phyloP scores from a whole-genome alignment of 2,113 vertebrate genomes.

The Oceanites oceanicus region DNA sequence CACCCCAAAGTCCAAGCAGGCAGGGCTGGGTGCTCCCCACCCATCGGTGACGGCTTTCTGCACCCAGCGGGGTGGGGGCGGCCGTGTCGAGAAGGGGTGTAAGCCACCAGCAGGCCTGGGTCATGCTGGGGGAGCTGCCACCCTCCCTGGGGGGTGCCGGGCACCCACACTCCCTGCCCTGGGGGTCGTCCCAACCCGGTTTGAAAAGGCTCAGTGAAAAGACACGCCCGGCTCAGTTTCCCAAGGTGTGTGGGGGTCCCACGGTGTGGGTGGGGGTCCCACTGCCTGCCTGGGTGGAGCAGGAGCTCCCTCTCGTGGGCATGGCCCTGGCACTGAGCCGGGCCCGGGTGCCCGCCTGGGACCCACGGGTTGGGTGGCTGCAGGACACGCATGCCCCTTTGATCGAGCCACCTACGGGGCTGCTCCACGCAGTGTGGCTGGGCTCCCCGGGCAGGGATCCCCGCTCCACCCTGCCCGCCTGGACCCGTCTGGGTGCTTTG shows the following conservation, averaged over 20 bases:
- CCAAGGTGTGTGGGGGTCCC: no score
- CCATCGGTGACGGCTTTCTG: background rate
- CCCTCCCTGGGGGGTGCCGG: background rate
- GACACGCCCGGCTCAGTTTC: background rate
- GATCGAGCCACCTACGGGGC: fast-evolving
- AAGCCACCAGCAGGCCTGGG: background rate
- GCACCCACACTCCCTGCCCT: background rate
- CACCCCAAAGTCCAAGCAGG: background rate
- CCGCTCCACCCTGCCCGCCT: fast-evolving
- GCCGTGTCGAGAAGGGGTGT: fast-evolving
- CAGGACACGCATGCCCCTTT: fast-evolving
- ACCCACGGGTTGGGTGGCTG: background rate
- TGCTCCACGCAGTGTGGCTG: fast-evolving
- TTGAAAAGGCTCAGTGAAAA: background rate
- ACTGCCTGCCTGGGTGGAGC: background rate
- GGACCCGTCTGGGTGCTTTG: background rate
- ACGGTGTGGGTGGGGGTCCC: background rate
- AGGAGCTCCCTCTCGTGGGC: background rate
- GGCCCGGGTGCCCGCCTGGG: fast-evolving
- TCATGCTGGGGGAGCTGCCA: background rate
- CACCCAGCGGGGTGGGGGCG: fast-evolving
- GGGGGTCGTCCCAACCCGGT: fast-evolving
- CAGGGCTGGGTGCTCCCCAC: background rate
- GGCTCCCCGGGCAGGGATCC: background rate
- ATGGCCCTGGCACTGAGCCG: background rate